phyloP scores from a whole-genome alignment of 2,113 vertebrate genomes.

The Brachyistius frenatus region DNA sequence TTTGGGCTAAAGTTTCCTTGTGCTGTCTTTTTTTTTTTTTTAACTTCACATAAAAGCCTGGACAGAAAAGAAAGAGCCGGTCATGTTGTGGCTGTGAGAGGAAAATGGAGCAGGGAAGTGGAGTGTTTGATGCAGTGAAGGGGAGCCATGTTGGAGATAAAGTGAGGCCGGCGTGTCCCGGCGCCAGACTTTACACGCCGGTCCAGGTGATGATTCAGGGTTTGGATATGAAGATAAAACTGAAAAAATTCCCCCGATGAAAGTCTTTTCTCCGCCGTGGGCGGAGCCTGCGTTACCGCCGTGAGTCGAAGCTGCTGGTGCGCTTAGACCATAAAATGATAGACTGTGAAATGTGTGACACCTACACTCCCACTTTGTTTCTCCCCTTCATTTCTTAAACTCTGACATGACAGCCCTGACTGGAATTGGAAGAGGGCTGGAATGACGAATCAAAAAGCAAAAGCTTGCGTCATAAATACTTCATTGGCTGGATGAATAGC shows the following conservation, averaged over 20 bases:
- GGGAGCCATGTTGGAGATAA: slow-evolving; percentile 59
- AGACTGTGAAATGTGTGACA: slow-evolving; percentile 39
- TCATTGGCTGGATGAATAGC: slow-evolving; percentile 70
- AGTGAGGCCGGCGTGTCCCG: slow-evolving; percentile 60
- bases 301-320: no score
- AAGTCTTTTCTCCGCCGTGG: slow-evolving; percentile 29
- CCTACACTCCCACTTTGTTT: slow-evolving; percentile 45
- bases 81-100: slow-evolving; percentile 40
- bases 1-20: slow-evolving; percentile 60
- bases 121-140: slow-evolving; percentile 59
- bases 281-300: no score
- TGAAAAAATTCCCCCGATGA: slow-evolving; percentile 35
- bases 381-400: slow-evolving; percentile 51
- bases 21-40: slow-evolving; percentile 51
- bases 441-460: slow-evolving; percentile 64
- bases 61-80: slow-evolving; percentile 42
- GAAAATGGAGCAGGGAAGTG: slow-evolving; percentile 42
- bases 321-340: slow-evolving; percentile 33
- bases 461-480: slow-evolving; percentile 77
- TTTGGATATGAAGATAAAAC: slow-evolving; percentile 44
- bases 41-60: slow-evolving; percentile 38
- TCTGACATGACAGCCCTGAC: slow-evolving; percentile 53
- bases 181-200: slow-evolving; percentile 55
- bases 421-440: slow-evolving; percentile 24
- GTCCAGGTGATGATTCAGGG: slow-evolving; percentile 63